These are phyloP conservation scores for Rhimphoctona megacephalus DNA, from an alignment of 2,888 invertebrate genomes.

Conservation along the genomic window DNA sequence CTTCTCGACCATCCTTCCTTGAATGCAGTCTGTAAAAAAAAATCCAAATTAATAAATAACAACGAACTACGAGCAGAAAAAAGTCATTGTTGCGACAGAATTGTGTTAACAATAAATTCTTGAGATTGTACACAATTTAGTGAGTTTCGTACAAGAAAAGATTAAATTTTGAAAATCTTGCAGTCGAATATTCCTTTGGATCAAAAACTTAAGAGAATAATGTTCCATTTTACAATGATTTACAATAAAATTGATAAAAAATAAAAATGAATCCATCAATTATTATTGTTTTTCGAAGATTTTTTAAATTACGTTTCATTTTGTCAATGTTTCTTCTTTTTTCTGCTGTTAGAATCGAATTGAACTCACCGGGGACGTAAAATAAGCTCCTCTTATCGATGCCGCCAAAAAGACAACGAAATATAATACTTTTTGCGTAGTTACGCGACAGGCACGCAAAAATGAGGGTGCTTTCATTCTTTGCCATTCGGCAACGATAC, in stretches of 20 bases:
- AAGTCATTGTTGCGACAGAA: no score
- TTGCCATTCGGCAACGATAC: constrained; percentile 93
- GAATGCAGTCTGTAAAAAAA: constrained; percentile 88
- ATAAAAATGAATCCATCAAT: neutral
- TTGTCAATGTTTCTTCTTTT: neutral
- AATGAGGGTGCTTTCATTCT: constrained; percentile 93
- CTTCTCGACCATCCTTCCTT: constrained; percentile 95
- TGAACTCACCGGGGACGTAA: constrained; percentile 92
- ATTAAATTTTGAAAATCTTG: no score
- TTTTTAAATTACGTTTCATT: neutral
- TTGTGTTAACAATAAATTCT: no score
- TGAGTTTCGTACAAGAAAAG: no score
- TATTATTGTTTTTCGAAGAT: neutral
- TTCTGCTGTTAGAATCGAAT: neutral
- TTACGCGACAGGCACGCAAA: constrained; percentile 93
- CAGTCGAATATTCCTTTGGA: no score
- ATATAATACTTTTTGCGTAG: constrained; percentile 95
- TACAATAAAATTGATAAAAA: neutral
- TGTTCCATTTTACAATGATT: neutral
- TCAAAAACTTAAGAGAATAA: no score
- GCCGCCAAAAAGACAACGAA: constrained; percentile 95
- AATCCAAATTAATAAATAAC: neutral
- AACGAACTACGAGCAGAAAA: neutral
- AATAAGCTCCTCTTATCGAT: constrained; percentile 94
- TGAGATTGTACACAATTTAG: no score